A percentile compares a stretch with the other conserved stretches of the same genome.
Conservation (phyloP, 2,113 vertebrate species). For the Candoia aspera region DNA sequence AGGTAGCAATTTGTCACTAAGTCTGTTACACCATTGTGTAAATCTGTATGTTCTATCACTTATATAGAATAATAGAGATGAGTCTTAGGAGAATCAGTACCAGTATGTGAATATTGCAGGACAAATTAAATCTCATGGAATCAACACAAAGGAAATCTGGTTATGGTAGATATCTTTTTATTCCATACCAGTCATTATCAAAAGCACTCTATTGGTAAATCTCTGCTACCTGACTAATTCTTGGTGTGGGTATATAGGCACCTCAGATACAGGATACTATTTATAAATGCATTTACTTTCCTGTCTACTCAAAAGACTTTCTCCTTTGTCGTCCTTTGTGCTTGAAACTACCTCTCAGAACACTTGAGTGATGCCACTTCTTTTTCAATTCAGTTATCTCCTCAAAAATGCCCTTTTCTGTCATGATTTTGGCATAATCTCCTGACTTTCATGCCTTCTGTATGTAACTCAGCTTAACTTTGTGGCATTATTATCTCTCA, state of each 20-base stretch:
- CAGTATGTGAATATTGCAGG: constrained; percentile 8
- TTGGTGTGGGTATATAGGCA: not conserved
- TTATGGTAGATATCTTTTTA: not conserved
- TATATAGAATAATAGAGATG: constrained; percentile 43
- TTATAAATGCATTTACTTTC: not conserved
- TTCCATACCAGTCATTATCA: not conserved
- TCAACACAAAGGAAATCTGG: constrained; percentile 11
- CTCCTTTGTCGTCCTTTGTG: not conserved
- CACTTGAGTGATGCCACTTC: not conserved
- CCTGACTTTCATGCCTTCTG: not conserved
- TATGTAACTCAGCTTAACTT: not conserved
- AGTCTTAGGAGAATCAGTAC: constrained; percentile 25
- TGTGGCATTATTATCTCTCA: not conserved
- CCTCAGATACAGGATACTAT: not conserved
- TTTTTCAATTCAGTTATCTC: not conserved
- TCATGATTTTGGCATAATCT: not conserved
- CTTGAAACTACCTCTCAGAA: not conserved
- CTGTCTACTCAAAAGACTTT: not conserved
- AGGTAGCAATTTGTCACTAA: constrained; percentile 53
- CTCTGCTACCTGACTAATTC: not conserved
- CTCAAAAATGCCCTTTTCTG: not conserved
- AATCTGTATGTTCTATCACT: constrained; percentile 45
- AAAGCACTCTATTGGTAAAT: not conserved
- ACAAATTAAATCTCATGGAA: constrained; percentile 9
- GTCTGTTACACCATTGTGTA: constrained; percentile 60